These are phyloP conservation scores for Smittia aterrima DNA, from an alignment of 2,888 invertebrate genomes.

Conservation along the genomic window DNA sequence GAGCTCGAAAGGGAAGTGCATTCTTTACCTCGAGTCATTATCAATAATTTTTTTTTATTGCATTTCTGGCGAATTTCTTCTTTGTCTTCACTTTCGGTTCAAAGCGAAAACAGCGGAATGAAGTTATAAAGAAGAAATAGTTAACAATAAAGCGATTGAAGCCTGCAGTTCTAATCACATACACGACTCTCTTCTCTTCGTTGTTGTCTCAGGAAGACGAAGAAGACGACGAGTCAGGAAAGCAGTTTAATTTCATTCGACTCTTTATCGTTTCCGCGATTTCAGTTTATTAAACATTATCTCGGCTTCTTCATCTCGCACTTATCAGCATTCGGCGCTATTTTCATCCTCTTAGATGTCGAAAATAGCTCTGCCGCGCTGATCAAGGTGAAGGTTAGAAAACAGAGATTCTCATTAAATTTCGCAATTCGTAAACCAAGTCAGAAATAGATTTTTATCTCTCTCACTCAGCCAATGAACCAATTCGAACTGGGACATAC, in stretches of 20 bases:
- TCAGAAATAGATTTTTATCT: neutral
- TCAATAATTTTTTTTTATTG: conserved; percentile 7
- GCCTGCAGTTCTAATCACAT: neutral
- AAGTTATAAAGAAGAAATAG: conserved; percentile 16
- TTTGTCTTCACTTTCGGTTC: neutral
- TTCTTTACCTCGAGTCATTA: neutral
- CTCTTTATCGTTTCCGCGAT: conserved; percentile 33
- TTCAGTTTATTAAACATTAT: neutral
- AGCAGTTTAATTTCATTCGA: neutral
- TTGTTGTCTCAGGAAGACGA: neutral
- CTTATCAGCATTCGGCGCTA: neutral
- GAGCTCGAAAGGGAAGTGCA: conserved; percentile 36
- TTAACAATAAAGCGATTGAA: neutral
- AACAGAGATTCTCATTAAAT: too few species aligned
- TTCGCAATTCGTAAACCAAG: too few species aligned
- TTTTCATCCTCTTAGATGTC: neutral
- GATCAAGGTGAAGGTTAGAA: conserved; percentile 33
- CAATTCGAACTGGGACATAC: neutral
- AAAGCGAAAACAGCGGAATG: conserved; percentile 8
- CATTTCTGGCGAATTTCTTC: neutral
- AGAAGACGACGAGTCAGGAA: neutral
- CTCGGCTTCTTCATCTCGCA: too few species aligned
- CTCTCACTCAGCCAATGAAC: neutral
- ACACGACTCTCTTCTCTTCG: neutral
- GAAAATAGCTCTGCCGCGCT: conserved; percentile 1